phyloP scores from a whole-genome alignment of 2,888 invertebrate species.

The Sabatieria punctata region DNA sequence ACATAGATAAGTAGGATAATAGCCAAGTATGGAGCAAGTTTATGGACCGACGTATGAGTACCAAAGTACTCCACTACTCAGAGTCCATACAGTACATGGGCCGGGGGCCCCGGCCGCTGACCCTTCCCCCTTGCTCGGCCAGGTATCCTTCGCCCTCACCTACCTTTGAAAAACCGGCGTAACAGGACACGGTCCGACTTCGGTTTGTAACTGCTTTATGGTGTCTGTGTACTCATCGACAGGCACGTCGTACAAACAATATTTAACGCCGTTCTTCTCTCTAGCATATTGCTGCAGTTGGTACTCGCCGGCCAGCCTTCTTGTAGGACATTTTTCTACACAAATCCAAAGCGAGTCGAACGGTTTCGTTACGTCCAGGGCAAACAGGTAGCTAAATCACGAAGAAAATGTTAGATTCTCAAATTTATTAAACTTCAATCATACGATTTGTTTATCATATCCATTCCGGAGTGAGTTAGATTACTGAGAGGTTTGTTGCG shows the following conservation, averaged over 20 bases:
- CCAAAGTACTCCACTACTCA: neutral
- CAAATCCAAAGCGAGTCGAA: conserved; percentile 65
- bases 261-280: conserved; percentile 51
- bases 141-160: conserved; percentile 6
- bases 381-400: conserved; percentile 52
- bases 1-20: neutral
- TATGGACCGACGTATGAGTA: too few relatives aligned
- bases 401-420: neutral
- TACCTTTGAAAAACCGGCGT: conserved; percentile 59
- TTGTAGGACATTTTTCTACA: conserved; percentile 65
- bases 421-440: neutral
- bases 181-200: conserved; percentile 54
- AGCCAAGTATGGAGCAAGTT: too few relatives aligned
- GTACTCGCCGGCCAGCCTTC: conserved; percentile 43
- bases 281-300: conserved; percentile 53
- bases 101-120: too few relatives aligned
- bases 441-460: conserved; percentile 38
- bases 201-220: neutral
- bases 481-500: conserved; percentile 57
- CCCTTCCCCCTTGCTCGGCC: too few relatives aligned
- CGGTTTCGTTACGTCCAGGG: conserved; percentile 59
- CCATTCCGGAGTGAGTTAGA: conserved; percentile 57
- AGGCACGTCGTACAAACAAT: conserved; percentile 47
- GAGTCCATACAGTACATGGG: neutral
- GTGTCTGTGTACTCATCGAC: conserved; percentile 12